Evolutionary conservation across 1,140 invertebrate species (phyloP).

Genomic region (Trichonephila inaurata): DNA sequence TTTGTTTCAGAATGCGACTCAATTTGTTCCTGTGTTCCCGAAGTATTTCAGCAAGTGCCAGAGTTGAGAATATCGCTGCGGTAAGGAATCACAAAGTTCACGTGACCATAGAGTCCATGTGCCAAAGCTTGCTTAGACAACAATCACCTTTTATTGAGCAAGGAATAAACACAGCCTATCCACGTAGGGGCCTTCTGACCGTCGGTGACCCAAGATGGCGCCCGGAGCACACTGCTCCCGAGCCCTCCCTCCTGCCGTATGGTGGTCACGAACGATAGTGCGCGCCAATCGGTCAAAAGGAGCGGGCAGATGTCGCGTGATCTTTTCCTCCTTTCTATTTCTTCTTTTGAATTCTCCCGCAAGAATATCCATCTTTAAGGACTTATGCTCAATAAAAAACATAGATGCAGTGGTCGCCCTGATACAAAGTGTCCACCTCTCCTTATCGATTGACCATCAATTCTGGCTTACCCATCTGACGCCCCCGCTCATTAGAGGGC

Average conservation of each 20-base stretch:
- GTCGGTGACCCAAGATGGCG: background rate
- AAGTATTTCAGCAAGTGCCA: too few relatives aligned
- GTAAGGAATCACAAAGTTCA: too few relatives aligned
- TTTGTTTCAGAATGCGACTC: too few relatives aligned
- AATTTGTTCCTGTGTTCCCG: too few relatives aligned
- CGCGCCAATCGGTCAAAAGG: conserved; percentile 64
- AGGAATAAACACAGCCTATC: too few relatives aligned
- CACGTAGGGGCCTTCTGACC: too few relatives aligned
- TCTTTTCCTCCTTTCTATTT: conserved; percentile 10
- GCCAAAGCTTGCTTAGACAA: too few relatives aligned
- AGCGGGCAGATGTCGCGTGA: conserved; percentile 65
- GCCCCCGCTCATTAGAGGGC: background rate
- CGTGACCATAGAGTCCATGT: too few relatives aligned
- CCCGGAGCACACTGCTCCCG: too few relatives aligned
- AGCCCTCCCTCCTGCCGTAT: background rate
- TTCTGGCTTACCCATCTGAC: background rate
- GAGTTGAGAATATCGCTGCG: too few relatives aligned
- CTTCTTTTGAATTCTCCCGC: background rate
- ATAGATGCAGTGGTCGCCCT: conserved; percentile 18
- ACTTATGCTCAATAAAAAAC: conserved; percentile 71
- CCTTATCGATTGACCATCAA: background rate
- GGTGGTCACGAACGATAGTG: conserved; percentile 46
- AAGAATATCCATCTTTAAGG: background rate
- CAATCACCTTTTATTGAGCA: too few relatives aligned
- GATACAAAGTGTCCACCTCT: conserved; percentile 21